A percentile compares a stretch with the other conserved stretches of the same genome.
Conservation (phyloP, 30 jellyfish, hydroid and myxozoan species). For the Rhopilema esculentum region DNA sequence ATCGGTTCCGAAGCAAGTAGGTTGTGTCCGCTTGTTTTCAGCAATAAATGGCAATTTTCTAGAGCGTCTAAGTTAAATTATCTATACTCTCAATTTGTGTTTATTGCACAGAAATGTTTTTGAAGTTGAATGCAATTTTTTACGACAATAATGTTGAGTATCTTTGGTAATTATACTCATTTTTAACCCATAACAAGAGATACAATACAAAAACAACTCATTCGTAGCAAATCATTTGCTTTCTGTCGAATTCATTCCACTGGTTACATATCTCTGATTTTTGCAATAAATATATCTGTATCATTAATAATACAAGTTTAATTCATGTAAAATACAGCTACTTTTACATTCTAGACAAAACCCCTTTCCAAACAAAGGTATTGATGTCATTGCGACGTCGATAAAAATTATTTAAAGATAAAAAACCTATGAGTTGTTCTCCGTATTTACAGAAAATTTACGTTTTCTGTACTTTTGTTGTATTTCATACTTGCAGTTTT, state of each 20-base stretch:
- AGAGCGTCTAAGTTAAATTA: too few relatives aligned
- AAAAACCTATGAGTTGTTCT: background rate
- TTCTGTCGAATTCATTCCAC: constrained; percentile 10
- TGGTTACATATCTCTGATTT: constrained; percentile 1
- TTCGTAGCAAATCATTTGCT: background rate
- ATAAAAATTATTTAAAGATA: background rate
- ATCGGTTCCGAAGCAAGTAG: too few relatives aligned
- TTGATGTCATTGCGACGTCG: background rate
- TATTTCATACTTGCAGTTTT: too few relatives aligned
- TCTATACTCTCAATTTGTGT: too few relatives aligned
- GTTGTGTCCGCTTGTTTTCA: too few relatives aligned
- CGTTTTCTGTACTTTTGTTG: too few relatives aligned
- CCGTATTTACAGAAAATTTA: background rate
- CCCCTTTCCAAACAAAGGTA: background rate
- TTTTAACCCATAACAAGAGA: too few relatives aligned
- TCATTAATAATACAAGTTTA: background rate
- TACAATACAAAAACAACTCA: background rate
- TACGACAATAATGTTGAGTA: too few relatives aligned
- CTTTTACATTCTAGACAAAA: background rate
- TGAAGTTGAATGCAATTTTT: too few relatives aligned
- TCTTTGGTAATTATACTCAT: too few relatives aligned
- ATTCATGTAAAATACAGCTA: background rate
- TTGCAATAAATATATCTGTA: constrained; percentile 28
- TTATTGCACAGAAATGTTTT: too few relatives aligned
- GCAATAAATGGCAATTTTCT: too few relatives aligned